Percentiles rank a stretch among this genome's conserved stretches.
phyloP scores from a whole-genome alignment of 2,888 invertebrate genomes.

The Fragum sueziense region DNA sequence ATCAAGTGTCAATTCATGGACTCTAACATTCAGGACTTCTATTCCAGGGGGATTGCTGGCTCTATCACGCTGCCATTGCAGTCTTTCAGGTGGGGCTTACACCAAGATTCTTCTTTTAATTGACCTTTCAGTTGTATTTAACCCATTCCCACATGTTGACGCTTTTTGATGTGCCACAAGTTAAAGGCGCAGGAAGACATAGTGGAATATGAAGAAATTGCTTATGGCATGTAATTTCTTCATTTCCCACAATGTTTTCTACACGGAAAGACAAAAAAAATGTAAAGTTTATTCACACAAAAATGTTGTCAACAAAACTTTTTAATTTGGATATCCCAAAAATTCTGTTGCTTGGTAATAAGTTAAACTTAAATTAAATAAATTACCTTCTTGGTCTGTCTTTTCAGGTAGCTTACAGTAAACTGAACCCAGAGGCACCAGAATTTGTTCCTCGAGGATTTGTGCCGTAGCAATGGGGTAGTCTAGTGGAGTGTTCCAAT shows the following conservation, averaged over 20 bases:
- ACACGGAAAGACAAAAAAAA: not conserved
- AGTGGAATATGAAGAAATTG: not conserved
- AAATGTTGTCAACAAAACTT: not conserved
- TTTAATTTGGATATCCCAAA: not conserved
- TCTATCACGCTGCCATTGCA: not conserved
- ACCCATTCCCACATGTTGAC: too few species aligned
- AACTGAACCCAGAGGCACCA: constrained; percentile 78
- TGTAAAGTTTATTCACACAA: not conserved
- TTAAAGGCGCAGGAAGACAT: not conserved
- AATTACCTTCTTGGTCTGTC: too few species aligned
- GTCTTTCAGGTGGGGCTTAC: constrained; percentile 1
- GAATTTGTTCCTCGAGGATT: constrained; percentile 75
- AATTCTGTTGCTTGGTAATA: not conserved
- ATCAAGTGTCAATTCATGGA: constrained; percentile 57
- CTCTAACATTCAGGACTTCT: not conserved
- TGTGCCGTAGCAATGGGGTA: constrained; percentile 42
- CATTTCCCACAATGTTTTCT: not conserved
- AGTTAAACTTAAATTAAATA: too few species aligned
- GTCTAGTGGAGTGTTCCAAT: constrained; percentile 30
- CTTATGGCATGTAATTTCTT: too few species aligned
- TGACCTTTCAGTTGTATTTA: too few species aligned
- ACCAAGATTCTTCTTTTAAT: too few species aligned
- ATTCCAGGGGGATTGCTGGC: not conserved
- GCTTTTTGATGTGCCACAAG: not conserved
- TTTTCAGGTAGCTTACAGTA: constrained; percentile 71